Percentiles rank a stretch among this genome's conserved stretches.
Evolutionary conservation across 2,888 invertebrate genomes (phyloP).

Genomic region (Ichneumon xanthorius): DNA sequence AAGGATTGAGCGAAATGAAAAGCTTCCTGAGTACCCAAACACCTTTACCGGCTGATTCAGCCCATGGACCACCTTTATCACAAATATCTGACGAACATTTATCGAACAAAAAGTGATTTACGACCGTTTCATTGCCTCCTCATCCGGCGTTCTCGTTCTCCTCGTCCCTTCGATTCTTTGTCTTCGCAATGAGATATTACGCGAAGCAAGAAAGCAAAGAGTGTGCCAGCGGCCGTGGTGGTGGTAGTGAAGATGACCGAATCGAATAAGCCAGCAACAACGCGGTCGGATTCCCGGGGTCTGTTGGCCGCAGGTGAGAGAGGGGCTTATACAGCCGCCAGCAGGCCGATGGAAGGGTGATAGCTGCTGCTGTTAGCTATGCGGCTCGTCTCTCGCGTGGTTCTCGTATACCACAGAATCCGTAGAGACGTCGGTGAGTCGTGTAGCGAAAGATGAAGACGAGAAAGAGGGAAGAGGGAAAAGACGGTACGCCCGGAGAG

Average conservation of each 20-base stretch:
- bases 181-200: constrained; percentile 3
- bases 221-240: not conserved
- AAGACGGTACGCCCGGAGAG: constrained; percentile 38
- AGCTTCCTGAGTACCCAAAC: not conserved
- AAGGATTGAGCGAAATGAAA: too few relatives aligned
- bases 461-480: constrained; percentile 64
- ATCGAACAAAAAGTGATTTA: not conserved
- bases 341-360: constrained; percentile 58
- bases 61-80: not conserved
- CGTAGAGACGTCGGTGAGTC: not conserved
- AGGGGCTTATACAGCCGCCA: constrained; percentile 37
- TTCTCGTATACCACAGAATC: constrained; percentile 31
- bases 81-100: not conserved
- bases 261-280: constrained; percentile 29
- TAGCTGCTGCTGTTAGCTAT: constrained; percentile 37
- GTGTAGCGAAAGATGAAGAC: constrained; percentile 68
- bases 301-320: constrained; percentile 37
- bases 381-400: constrained; percentile 13
- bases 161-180: not conserved
- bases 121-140: constrained; percentile 1
- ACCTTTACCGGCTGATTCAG: not conserved
- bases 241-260: constrained; percentile 31
- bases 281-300: constrained; percentile 23
- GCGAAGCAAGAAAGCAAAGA: not conserved
- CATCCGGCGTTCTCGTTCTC: not conserved